A percentile compares a stretch with the other conserved stretches of the same genome.
phyloP scores from a whole-genome alignment of 92 coral and sea anemone species.

The Paragorgia papillata region DNA sequence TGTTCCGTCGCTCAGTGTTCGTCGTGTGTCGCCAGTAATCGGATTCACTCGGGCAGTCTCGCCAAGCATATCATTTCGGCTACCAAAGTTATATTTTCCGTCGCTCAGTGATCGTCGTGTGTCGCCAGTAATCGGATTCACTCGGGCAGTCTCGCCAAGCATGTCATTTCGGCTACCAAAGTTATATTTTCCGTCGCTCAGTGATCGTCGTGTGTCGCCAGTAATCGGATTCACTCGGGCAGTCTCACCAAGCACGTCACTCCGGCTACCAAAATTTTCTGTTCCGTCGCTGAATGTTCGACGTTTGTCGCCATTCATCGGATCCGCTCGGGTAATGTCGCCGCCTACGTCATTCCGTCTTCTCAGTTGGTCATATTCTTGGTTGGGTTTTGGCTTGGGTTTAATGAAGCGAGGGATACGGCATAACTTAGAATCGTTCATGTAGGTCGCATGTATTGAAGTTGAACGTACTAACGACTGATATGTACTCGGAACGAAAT shows the following conservation, averaged over 20 bases:
- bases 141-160: not conserved
- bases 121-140: not conserved
- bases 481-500: slow-evolving; percentile 33
- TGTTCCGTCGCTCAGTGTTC: too few species aligned
- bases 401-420: not conserved
- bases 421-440: not conserved
- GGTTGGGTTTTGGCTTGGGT: too few species aligned
- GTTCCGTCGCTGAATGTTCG: not conserved
- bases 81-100: not conserved
- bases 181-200: not conserved
- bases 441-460: not conserved
- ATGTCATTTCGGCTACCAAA: not conserved
- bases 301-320: too few species aligned
- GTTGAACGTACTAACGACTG: slow-evolving; percentile 7
- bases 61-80: not conserved
- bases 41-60: not conserved
- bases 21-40: not conserved
- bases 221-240: not conserved
- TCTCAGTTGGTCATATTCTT: too few species aligned
- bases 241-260: not conserved
- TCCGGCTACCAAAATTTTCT: not conserved
- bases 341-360: too few species aligned
- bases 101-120: too few species aligned
- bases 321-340: too few species aligned
- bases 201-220: not conserved